Evolutionary conservation across 2,888 invertebrate genomes (phyloP).

Genomic region (Trichogramma dendrolimi): DNA sequence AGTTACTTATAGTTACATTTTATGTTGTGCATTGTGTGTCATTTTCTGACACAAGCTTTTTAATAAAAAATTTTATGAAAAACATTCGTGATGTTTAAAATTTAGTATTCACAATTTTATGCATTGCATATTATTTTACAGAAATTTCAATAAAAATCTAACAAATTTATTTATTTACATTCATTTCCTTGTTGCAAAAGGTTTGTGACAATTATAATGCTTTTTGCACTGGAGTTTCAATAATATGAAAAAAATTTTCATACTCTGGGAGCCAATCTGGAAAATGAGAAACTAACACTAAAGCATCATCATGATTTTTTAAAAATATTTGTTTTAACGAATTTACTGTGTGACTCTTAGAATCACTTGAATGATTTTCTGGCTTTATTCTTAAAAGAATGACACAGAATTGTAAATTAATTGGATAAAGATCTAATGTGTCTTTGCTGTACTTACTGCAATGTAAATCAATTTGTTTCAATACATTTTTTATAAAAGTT

Average conservation of each 20-base stretch:
- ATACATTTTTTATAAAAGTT: constrained; percentile 34
- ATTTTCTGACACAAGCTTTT: too few species aligned
- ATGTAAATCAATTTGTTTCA: constrained; percentile 29
- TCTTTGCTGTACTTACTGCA: constrained; percentile 32
- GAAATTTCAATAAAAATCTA: too few species aligned
- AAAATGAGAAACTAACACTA: constrained; percentile 42
- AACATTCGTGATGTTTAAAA: too few species aligned
- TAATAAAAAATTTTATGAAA: too few species aligned
- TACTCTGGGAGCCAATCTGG: constrained; percentile 39
- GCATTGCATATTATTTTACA: too few species aligned
- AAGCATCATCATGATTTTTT: constrained; percentile 30
- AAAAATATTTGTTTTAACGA: constrained; percentile 32
- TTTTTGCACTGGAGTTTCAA: constrained; percentile 2
- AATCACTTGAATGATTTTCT: constrained; percentile 32
- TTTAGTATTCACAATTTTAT: too few species aligned
- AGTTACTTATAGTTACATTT: too few species aligned
- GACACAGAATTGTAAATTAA: constrained; percentile 34
- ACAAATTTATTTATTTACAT: too few species aligned
- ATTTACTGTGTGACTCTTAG: constrained; percentile 34
- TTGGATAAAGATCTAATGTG: constrained; percentile 43
- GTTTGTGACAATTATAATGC: background rate
- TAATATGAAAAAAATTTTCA: constrained; percentile 21
- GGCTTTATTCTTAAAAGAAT: constrained; percentile 40
- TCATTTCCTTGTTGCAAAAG: too few species aligned
- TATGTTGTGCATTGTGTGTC: too few species aligned